Conservation (phyloP, 2,113 vertebrate genomes). For the Menidia beryllina region DNA sequence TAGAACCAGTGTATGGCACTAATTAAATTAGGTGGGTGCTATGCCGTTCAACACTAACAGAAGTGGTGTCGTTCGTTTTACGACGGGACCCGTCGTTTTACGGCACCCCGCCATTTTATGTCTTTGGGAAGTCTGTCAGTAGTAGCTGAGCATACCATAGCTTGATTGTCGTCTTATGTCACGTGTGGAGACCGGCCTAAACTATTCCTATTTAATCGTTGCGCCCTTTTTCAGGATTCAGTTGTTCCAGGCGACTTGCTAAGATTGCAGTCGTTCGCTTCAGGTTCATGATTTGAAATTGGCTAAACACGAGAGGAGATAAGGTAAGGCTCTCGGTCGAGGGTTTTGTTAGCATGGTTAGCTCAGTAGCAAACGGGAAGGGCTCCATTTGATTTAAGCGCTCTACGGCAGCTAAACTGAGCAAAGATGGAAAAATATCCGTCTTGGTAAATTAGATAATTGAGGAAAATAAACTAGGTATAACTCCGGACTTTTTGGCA, state of each 20-base stretch:
- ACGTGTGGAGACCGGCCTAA: background rate
- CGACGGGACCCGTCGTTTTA: background rate
- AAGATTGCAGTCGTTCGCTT: background rate
- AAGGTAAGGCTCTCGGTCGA: slow-evolving; percentile 32
- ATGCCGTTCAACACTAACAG: no score
- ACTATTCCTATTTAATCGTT: background rate
- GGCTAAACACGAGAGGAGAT: slow-evolving; percentile 44
- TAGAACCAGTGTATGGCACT: no score
- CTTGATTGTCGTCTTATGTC: background rate
- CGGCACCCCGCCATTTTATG: slow-evolving; percentile 61
- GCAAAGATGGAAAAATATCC: background rate
- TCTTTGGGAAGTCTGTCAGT: background rate
- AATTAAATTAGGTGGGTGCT: no score
- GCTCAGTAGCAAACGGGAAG: background rate
- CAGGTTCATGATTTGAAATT: slow-evolving; percentile 54
- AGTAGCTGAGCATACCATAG: background rate
- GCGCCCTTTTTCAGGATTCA: rapidly evolving
- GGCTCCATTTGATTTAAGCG: background rate
- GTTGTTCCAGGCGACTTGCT: background rate
- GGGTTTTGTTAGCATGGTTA: slow-evolving; percentile 43
- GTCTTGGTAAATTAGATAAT: no score
- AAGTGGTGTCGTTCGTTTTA: slow-evolving; percentile 18
- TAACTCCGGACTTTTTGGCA: no score
- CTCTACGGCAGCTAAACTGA: background rate
- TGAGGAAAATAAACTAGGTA: no score